These are phyloP conservation scores for Siderastrea radians DNA, from an alignment of 92 coral and sea anemone species.

Conservation along the genomic window DNA sequence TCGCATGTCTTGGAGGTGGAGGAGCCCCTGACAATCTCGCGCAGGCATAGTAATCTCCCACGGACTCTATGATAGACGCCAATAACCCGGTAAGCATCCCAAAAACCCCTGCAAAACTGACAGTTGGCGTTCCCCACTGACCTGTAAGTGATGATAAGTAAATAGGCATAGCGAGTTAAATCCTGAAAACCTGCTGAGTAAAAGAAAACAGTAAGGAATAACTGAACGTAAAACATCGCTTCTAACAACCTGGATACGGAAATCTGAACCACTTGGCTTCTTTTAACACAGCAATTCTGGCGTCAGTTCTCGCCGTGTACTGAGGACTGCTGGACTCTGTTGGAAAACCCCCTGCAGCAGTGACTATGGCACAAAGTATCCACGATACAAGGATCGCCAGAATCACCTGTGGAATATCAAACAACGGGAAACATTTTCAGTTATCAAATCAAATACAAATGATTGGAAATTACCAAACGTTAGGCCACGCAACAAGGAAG, in stretches of 20 bases:
- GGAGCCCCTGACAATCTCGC: slow-evolving; percentile 95
- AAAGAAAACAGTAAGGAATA: not conserved
- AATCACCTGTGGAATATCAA: slow-evolving; percentile 58
- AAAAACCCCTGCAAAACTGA: slow-evolving; percentile 91
- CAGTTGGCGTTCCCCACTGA: slow-evolving; percentile 95
- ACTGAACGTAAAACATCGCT: not conserved
- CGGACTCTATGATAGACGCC: slow-evolving; percentile 88
- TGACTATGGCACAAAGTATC: slow-evolving; percentile 56
- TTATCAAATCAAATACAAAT: too few species aligned
- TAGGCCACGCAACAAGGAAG: too few species aligned
- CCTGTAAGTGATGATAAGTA: slow-evolving; percentile 44
- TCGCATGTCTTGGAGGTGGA: slow-evolving; percentile 92
- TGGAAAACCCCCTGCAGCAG: slow-evolving; percentile 86
- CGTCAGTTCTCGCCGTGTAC: slow-evolving; percentile 86
- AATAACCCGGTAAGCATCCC: slow-evolving; percentile 94
- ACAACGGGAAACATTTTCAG: too few species aligned
- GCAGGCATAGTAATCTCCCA: slow-evolving; percentile 95
- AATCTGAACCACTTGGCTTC: slow-evolving; percentile 92
- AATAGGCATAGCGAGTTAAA: not conserved
- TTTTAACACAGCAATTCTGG: slow-evolving; percentile 71
- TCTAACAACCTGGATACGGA: slow-evolving; percentile 89
- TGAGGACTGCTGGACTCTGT: slow-evolving; percentile 66
- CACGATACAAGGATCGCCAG: slow-evolving; percentile 80
- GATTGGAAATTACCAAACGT: too few species aligned
- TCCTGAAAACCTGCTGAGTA: not conserved